Evolutionary conservation across 2,797 vertebrate species (phyloP).

Genomic region (Cossypha heuglini): DNA sequence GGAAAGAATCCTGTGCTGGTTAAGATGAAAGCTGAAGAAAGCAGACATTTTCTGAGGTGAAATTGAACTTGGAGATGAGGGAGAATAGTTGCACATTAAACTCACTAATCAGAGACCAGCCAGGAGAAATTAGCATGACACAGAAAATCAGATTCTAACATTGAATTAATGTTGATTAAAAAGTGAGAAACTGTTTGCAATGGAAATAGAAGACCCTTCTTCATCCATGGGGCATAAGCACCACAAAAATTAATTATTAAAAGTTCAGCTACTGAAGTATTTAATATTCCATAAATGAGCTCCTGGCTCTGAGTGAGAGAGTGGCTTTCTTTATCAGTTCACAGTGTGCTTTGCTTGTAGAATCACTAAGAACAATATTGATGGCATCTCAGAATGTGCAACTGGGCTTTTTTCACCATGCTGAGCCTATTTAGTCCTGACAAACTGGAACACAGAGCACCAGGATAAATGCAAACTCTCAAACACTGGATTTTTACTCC

Average conservation of each 20-base stretch:
- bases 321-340: not conserved
- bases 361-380: not conserved
- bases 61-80: not conserved
- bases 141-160: not conserved
- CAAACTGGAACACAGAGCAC: not conserved
- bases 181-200: not conserved
- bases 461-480: not conserved
- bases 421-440: not conserved
- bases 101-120: slow-evolving; percentile 12
- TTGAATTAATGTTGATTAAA: slow-evolving; percentile 31
- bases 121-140: slow-evolving; percentile 2
- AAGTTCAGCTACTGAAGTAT: not conserved
- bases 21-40: not conserved
- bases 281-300: not conserved
- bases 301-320: not conserved
- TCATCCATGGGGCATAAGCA: not conserved
- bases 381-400: not conserved
- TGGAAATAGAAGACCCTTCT: not conserved
- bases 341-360: not conserved
- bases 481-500: not conserved
- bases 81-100: not conserved
- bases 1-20: not conserved
- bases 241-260: not conserved
- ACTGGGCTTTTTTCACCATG: not conserved
- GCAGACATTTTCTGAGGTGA: not conserved